Evolutionary conservation across 2,113 vertebrate genomes (phyloP).

Genomic region (Brachirus orientalis): DNA sequence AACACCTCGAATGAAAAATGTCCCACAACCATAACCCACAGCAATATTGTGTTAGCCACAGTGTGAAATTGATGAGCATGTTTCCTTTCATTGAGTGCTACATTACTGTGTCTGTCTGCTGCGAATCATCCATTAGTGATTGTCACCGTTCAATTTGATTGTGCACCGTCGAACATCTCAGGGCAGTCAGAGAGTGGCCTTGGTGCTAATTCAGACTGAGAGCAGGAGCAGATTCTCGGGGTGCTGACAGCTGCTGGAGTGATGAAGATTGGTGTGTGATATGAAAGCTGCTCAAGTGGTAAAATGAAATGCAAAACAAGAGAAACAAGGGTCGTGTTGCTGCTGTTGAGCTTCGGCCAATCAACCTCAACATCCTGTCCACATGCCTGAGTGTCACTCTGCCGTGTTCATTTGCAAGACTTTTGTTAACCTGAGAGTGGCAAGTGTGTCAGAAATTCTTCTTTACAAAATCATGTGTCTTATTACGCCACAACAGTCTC

Average conservation of each 20-base stretch:
- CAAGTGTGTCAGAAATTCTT: background rate
- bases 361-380: conserved; percentile 15
- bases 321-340: conserved; percentile 27
- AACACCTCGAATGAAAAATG: conserved; percentile 80
- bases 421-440: background rate
- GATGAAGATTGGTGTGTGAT: conserved; percentile 72
- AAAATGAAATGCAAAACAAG: conserved; percentile 64
- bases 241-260: conserved; percentile 53
- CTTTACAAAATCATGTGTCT: conserved; percentile 31
- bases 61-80: conserved; percentile 81
- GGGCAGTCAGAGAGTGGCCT: conserved; percentile 70
- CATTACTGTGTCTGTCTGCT: conserved; percentile 73
- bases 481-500: conserved; percentile 21
- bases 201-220: conserved; percentile 73
- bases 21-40: conserved; percentile 74
- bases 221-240: conserved; percentile 61
- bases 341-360: conserved; percentile 34
- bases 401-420: conserved; percentile 4
- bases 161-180: conserved; percentile 64
- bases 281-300: conserved; percentile 45
- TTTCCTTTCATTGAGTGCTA: conserved; percentile 79
- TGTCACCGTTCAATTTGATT: conserved; percentile 81
- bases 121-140: conserved; percentile 79
- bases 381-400: conserved; percentile 6
- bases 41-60: conserved; percentile 80